phyloP scores from a whole-genome alignment of 2,888 invertebrate genomes.

The Caenorhabditis sp. region DNA sequence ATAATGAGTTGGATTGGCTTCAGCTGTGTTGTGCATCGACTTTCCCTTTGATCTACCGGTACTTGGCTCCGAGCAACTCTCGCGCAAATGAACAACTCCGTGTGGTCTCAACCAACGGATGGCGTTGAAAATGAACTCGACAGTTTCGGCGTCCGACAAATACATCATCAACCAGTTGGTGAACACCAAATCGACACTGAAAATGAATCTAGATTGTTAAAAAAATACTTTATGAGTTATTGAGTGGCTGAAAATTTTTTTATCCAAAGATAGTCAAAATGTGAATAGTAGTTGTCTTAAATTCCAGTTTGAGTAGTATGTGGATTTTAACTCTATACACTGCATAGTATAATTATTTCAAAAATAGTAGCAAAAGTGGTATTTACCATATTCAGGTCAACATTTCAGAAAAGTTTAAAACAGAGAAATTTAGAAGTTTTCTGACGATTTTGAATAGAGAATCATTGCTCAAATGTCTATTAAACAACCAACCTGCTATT shows the following conservation, averaged over 20 bases:
- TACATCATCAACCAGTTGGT: slow-evolving; percentile 77
- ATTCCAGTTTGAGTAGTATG: background rate
- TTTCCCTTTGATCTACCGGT: slow-evolving; percentile 70
- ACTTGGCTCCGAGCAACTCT: slow-evolving; percentile 75
- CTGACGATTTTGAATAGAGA: background rate
- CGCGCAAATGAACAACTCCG: slow-evolving; percentile 75
- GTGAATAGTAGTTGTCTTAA: background rate
- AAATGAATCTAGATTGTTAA: too few species aligned
- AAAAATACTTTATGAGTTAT: background rate
- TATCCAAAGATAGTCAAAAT: background rate
- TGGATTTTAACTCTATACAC: too few species aligned
- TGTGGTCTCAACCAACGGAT: slow-evolving; percentile 74
- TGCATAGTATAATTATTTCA: too few species aligned
- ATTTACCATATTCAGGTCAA: too few species aligned
- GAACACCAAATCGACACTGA: slow-evolving; percentile 75
- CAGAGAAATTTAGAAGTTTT: too few species aligned
- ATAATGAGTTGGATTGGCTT: slow-evolving; percentile 69
- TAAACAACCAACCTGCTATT: slow-evolving; percentile 62
- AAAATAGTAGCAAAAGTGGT: too few species aligned
- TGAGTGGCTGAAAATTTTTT: background rate
- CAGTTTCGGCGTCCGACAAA: slow-evolving; percentile 73
- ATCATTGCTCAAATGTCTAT: background rate
- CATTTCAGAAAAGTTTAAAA: too few species aligned
- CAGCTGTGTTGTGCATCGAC: slow-evolving; percentile 54
- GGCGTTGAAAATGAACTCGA: slow-evolving; percentile 72